These are phyloP conservation scores for Tamias sibiricus DNA, from an alignment of 2,113 vertebrate genomes.

Conservation along the genomic window DNA sequence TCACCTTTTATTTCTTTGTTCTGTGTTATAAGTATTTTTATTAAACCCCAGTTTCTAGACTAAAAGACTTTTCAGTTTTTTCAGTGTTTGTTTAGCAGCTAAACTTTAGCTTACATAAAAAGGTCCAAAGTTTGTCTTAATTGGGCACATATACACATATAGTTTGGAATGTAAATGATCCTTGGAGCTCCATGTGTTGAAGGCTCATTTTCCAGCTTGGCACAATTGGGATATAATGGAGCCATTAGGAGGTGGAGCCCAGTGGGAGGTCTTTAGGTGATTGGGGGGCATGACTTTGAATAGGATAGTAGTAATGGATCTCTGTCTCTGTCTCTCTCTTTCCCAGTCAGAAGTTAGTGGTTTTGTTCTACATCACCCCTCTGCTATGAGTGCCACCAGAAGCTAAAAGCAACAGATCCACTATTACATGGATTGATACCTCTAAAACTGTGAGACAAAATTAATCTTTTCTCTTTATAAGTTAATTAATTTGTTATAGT, in stretches of 20 bases:
- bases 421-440: not conserved
- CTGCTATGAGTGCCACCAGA: not conserved
- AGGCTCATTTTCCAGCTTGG: not conserved
- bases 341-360: not conserved
- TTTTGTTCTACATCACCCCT: not conserved
- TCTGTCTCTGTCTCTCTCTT: not conserved
- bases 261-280: not conserved
- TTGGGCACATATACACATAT: not conserved
- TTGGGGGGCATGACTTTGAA: not conserved
- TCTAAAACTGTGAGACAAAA: not conserved
- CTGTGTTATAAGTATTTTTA: not conserved
- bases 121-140: not conserved
- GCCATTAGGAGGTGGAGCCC: not conserved
- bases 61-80: not conserved
- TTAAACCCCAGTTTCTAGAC: not conserved
- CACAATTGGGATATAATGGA: not conserved
- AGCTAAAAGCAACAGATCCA: not conserved
- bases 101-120: not conserved
- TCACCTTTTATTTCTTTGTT: not conserved
- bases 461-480: not conserved
- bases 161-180: not conserved
- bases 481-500: not conserved
- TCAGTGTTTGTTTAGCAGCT: not conserved
- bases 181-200: not conserved
- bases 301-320: not conserved